Percentiles rank a stretch among this genome's conserved stretches.
These are phyloP conservation scores for Morinoia aosen DNA, from an alignment of 2,888 invertebrate genomes.

Conservation along the genomic window DNA sequence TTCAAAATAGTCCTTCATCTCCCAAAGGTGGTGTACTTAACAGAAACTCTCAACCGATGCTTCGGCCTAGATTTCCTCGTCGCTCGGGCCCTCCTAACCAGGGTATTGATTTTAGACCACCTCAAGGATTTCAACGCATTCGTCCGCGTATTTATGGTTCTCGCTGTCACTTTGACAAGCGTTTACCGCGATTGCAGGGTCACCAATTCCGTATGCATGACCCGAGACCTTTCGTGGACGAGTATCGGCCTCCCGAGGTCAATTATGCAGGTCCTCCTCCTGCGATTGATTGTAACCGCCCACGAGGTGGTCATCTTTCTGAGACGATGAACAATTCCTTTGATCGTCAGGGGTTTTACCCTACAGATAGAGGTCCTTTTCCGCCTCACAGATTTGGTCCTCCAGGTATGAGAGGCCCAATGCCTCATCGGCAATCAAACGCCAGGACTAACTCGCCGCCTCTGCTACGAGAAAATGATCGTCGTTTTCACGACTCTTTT, in stretches of 20 bases:
- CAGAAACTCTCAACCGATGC: neutral
- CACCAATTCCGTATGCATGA: neutral
- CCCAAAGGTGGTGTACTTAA: neutral
- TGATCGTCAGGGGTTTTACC: neutral
- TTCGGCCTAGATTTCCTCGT: neutral
- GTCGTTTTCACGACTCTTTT: neutral
- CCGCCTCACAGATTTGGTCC: neutral
- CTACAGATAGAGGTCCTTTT: neutral
- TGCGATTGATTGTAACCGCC: neutral
- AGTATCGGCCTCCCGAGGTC: neutral
- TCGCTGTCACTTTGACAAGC: neutral
- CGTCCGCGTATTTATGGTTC: neutral
- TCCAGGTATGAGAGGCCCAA: neutral
- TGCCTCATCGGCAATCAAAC: neutral
- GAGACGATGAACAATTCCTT: neutral
- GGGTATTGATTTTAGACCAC: neutral
- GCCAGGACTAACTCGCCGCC: neutral
- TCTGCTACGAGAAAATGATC: neutral
- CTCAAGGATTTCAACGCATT: neutral
- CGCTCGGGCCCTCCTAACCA: neutral
- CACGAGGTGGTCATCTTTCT: neutral
- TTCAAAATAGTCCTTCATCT: neutral
- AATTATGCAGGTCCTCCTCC: neutral
- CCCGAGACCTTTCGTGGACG: neutral
- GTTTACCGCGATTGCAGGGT: neutral